A percentile compares a stretch with the other conserved stretches of the same genome.
Evolutionary conservation across 1,140 invertebrate genomes (phyloP).

Genomic region (Oreohelix idahoensis): DNA sequence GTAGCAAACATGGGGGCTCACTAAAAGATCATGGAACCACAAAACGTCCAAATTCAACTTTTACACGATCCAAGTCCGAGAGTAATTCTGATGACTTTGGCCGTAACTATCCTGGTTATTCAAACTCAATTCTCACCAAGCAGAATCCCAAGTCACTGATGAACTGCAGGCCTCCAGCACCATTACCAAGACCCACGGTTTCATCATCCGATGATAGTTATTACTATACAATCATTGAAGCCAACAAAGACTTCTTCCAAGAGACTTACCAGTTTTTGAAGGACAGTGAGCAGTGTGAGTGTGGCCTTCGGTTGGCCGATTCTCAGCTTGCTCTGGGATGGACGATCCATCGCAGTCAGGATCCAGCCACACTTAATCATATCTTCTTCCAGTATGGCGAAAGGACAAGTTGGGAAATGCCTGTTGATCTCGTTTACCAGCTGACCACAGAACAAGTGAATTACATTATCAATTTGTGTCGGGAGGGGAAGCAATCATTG

Average conservation of each 20-base stretch:
- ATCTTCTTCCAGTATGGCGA: constrained; percentile 17
- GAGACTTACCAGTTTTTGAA: constrained; percentile 20
- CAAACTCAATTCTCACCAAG: neutral
- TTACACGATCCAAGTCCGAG: too few species aligned
- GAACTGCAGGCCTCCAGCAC: constrained; percentile 13
- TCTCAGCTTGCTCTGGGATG: constrained; percentile 14
- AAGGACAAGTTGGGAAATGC: constrained; percentile 24
- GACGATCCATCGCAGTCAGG: constrained; percentile 25
- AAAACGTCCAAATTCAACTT: too few species aligned
- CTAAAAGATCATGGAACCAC: too few species aligned
- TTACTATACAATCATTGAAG: constrained; percentile 25
- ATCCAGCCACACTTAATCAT: neutral
- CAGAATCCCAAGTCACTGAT: neutral
- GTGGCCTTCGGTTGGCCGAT: constrained; percentile 3
- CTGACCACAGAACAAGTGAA: neutral
- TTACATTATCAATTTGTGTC: constrained; percentile 6
- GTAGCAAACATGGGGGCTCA: too few species aligned
- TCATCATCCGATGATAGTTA: neutral
- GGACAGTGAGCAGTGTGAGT: constrained; percentile 26
- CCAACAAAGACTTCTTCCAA: constrained; percentile 20
- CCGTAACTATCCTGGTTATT: too few species aligned
- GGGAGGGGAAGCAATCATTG: neutral
- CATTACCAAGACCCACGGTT: neutral
- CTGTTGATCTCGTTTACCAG: neutral
- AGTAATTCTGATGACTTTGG: too few species aligned